Evolutionary conservation across 2,888 invertebrate species (phyloP), one percentile per base, ranked within the genome.

Genomic region (Hemistola chrysoprasaria): DNA sequence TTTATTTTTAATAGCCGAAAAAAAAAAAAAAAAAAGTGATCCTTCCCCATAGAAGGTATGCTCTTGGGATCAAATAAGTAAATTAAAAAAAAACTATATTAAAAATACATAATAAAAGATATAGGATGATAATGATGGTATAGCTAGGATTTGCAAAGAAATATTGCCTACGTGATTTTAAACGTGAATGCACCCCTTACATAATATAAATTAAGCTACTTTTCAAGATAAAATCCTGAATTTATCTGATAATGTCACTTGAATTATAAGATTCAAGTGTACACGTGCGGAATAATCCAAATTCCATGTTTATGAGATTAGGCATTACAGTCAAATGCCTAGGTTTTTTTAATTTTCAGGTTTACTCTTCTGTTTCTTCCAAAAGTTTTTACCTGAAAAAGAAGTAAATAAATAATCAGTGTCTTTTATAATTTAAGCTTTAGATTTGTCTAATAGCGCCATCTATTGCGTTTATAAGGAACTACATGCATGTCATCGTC

Each of bases 361-460:
- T 1, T 24, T 37, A 27, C n/a, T 28, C 25, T 28, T 22, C 26
- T 8, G 8, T 9, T 27, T 20, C 6, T 11, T 8, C 30, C 21
- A 10, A 11, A 20, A 11, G 21, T 21, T 37, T 38, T 52, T 69
- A 66, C 69, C 66, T 65, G 59, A 35, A 65, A 66, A 51, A 34
- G 28, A 46, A 50, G n/a, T n/a, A n/a, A 43, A 22, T 16, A n/a
- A 7, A n/a, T 20, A 6, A 25, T 21, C 36, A 32, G 1, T 11
- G 24, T 6, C 28, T 3, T 8, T 20, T 16, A 24, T 8, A 35
- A 11, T 27, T 26, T 1, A 4, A 38, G 7, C 6, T 47, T 11
- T 31, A 40, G 9, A n/a, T n/a, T n/a, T n/a, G n/a, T n/a, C n/a
- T n/a, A n/a, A n/a, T 30, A 57, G 31, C 67, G 71, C 67, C 71